Percentiles rank a stretch among this genome's conserved stretches.
Conservation (phyloP, 2,797 vertebrate species). For the Rallus crepitans region DNA sequence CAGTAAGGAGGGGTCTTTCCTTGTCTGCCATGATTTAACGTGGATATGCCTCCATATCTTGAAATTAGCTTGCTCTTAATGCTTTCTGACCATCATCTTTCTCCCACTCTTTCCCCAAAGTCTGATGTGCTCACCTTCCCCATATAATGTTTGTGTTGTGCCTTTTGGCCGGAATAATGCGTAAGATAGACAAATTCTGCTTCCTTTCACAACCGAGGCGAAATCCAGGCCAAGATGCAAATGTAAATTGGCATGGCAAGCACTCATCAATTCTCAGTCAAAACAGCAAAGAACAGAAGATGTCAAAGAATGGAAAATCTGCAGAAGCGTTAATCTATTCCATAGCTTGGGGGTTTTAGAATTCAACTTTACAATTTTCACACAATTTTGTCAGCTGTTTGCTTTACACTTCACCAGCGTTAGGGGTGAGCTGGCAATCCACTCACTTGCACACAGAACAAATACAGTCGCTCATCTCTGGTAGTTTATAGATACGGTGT, state of each 20-base stretch:
- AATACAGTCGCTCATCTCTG: not conserved
- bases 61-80: not conserved
- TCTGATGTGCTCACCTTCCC: not conserved
- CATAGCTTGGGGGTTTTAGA: not conserved
- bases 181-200: not conserved
- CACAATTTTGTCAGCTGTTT: not conserved
- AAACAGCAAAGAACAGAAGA: not conserved
- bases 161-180: not conserved
- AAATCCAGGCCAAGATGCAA: not conserved
- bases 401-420: not conserved
- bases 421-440: not conserved
- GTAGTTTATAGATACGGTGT: not conserved
- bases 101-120: not conserved
- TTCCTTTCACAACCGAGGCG: not conserved
- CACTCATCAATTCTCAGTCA: not conserved
- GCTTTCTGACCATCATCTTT: not conserved
- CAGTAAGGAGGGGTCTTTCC: not conserved
- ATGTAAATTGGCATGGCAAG: not conserved
- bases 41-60: not conserved
- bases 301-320: not conserved
- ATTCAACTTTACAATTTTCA: not conserved
- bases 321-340: not conserved
- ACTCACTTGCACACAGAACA: not conserved
- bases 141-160: not conserved
- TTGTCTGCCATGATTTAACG: not conserved